A percentile compares a stretch with the other conserved stretches of the same genome.
phyloP scores from a whole-genome alignment of 1,140 invertebrate genomes.

The Rhyzopertha dominica region DNA sequence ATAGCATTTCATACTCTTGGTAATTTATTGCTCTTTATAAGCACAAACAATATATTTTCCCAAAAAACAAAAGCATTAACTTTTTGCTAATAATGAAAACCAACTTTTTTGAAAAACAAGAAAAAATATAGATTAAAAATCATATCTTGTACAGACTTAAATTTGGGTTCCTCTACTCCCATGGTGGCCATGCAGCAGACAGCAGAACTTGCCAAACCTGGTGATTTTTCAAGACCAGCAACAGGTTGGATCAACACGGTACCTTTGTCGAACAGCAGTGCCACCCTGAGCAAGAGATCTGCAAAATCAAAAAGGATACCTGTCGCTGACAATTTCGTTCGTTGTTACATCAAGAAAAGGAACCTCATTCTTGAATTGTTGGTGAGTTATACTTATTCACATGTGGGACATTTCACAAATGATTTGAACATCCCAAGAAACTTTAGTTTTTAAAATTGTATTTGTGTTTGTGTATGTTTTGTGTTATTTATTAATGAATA shows the following conservation, averaged over 20 bases:
- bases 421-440: no score
- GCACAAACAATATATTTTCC: no score
- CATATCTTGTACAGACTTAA: conserved; percentile 25
- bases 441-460: no score
- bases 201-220: conserved; percentile 51
- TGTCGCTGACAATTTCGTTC: conserved; percentile 75
- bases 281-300: conserved; percentile 73
- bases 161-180: conserved; percentile 33
- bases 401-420: background rate
- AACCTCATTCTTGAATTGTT: conserved; percentile 91
- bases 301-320: conserved; percentile 64
- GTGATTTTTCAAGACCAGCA: conserved; percentile 58
- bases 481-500: background rate
- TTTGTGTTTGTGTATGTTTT: no score
- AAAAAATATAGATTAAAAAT: no score
- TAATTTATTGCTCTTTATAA: no score
- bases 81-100: no score
- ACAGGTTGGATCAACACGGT: conserved; percentile 89
- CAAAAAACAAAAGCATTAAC: no score
- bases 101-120: no score
- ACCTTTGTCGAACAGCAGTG: conserved; percentile 62
- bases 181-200: conserved; percentile 46
- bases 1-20: no score
- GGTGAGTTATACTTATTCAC: conserved; percentile 42
- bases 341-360: conserved; percentile 91